Conservation (phyloP, 2,113 vertebrate species). For the Drymodes brunneopygia region DNA sequence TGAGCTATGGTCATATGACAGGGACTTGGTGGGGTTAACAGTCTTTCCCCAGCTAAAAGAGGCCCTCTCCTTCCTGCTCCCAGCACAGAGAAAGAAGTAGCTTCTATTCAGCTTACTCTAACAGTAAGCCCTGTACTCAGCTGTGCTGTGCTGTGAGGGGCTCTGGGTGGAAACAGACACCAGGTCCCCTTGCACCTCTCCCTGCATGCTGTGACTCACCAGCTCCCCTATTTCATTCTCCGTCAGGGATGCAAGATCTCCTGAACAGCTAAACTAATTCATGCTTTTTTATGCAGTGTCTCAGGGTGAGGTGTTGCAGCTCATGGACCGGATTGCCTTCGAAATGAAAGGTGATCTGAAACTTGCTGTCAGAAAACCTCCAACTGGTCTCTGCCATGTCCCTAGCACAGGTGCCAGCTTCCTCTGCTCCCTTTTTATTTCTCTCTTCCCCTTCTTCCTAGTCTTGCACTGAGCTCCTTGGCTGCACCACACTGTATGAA, state of each 20-base stretch:
- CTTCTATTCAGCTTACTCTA: not conserved
- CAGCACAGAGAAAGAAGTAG: not conserved
- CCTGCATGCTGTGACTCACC: not conserved
- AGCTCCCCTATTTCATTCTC: not conserved
- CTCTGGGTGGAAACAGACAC: not conserved
- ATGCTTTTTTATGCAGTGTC: not conserved
- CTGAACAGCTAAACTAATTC: not conserved
- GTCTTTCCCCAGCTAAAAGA: not conserved
- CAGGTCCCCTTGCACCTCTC: not conserved
- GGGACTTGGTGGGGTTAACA: not conserved
- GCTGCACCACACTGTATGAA: not conserved
- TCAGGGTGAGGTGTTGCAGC: not conserved
- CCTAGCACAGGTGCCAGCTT: not conserved
- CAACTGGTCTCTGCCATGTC: not conserved
- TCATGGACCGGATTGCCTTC: not conserved
- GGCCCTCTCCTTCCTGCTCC: not conserved
- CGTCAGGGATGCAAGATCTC: not conserved
- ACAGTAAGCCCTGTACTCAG: not conserved
- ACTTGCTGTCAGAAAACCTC: not conserved
- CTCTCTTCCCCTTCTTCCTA: not conserved
- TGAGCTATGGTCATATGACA: not conserved
- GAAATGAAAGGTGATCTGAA: not conserved
- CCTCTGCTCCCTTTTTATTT: not conserved
- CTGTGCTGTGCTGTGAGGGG: not conserved
- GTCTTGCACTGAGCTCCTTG: not conserved